phyloP scores from a whole-genome alignment of 2,797 vertebrate genomes.

The Ceryle rudis region DNA sequence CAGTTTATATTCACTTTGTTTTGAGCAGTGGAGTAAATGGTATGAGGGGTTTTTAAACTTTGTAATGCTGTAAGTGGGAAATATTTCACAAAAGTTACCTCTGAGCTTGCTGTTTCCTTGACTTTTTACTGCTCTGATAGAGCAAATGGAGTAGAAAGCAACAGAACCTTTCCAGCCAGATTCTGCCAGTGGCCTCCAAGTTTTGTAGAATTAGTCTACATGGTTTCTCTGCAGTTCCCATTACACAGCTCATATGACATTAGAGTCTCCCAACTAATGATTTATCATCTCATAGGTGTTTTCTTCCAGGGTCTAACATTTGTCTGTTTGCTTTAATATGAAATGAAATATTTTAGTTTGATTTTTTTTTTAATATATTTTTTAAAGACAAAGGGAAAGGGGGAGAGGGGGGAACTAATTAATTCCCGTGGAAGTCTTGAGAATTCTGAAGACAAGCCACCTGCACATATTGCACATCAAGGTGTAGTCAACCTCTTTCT shows the following conservation, averaged over 20 bases:
- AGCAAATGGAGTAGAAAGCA: neutral
- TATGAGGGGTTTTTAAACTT: neutral
- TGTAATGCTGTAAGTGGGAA: neutral
- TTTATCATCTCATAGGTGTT: neutral
- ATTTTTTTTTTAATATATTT: neutral
- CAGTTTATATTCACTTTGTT: neutral
- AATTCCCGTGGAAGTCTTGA: neutral
- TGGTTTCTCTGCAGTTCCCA: neutral
- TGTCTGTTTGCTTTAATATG: neutral
- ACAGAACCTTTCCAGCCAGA: neutral
- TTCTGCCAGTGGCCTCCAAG: neutral
- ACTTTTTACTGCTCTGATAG: neutral
- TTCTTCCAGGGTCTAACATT: neutral
- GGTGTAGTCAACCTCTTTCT: neutral
- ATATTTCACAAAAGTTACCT: neutral
- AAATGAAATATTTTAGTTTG: neutral
- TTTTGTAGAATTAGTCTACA: neutral
- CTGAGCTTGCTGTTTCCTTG: neutral
- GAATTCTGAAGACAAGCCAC: neutral
- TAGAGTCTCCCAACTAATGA: neutral
- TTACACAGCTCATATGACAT: neutral
- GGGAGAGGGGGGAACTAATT: neutral
- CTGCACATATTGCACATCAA: neutral
- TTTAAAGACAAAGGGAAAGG: neutral
- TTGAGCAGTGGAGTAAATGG: neutral